Conservation (phyloP, 2,797 vertebrate genomes). For the Ciconia nigra region DNA sequence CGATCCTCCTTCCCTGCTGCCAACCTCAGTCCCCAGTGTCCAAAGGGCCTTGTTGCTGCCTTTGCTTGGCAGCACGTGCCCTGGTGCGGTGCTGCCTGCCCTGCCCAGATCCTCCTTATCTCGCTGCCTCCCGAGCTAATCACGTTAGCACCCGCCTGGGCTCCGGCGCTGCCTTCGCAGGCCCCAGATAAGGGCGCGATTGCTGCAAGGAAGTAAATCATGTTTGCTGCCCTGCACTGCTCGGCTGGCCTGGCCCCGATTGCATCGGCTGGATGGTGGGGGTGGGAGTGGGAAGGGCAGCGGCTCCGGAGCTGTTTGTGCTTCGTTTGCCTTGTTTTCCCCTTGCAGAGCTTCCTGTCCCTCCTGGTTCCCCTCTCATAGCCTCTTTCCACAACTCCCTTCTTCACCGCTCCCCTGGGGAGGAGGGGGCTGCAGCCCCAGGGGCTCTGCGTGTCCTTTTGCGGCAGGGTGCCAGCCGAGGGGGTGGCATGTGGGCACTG, state of each 20-base stretch:
- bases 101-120: not conserved
- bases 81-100: accelerated
- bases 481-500: not conserved
- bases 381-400: not conserved
- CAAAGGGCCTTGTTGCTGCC: accelerated
- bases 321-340: not conserved
- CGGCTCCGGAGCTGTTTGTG: not conserved
- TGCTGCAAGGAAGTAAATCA: not conserved
- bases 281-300: not conserved
- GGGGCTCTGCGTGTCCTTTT: not conserved
- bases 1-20: not conserved
- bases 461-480: not conserved
- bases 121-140: not conserved
- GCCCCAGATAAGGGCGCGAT: not conserved
- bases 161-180: not conserved
- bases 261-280: accelerated
- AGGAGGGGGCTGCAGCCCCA: not conserved
- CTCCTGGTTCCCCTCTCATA: not conserved
- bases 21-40: accelerated
- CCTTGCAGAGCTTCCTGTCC: not conserved
- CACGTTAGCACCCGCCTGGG: not conserved
- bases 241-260: accelerated
- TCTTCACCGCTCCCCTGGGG: not conserved
- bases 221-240: not conserved
- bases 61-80: not conserved